Conservation (phyloP, 2,113 vertebrate species). For the Circaetus gallicus region DNA sequence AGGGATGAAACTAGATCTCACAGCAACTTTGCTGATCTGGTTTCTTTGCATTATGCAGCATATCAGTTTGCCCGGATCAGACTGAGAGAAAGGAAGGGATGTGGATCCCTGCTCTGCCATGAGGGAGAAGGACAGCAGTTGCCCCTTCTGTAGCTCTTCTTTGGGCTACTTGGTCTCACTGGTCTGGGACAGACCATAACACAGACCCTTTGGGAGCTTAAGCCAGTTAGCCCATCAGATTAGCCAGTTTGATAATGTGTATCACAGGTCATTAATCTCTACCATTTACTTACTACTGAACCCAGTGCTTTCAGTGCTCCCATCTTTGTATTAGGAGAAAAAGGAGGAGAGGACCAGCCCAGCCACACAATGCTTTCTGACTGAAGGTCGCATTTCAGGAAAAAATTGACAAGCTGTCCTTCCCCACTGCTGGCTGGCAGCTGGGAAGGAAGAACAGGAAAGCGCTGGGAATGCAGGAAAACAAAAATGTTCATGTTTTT, state of each 20-base stretch:
- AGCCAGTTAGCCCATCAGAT: neutral
- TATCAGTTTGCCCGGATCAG: neutral
- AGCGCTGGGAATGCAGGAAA: constrained; percentile 19
- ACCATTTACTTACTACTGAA: neutral
- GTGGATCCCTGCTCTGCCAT: neutral
- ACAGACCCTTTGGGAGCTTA: neutral
- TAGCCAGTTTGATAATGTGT: neutral
- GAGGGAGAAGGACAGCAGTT: neutral
- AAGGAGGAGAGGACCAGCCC: neutral
- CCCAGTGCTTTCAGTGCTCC: neutral
- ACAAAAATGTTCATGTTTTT: neutral
- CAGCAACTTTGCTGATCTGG: neutral
- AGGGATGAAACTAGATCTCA: neutral
- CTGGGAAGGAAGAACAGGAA: constrained; percentile 29
- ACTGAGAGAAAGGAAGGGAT: neutral
- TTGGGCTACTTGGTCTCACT: neutral
- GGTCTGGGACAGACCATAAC: neutral
- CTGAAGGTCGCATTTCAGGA: neutral
- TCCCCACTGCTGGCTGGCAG: neutral
- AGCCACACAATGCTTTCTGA: neutral
- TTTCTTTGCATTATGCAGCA: neutral
- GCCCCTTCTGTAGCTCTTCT: neutral
- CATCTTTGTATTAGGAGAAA: neutral
- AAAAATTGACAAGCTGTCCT: neutral
- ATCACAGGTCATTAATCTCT: neutral